These are phyloP conservation scores for Bhutanitis thaidina DNA, from an alignment of 2,888 invertebrate species.

Conservation along the genomic window DNA sequence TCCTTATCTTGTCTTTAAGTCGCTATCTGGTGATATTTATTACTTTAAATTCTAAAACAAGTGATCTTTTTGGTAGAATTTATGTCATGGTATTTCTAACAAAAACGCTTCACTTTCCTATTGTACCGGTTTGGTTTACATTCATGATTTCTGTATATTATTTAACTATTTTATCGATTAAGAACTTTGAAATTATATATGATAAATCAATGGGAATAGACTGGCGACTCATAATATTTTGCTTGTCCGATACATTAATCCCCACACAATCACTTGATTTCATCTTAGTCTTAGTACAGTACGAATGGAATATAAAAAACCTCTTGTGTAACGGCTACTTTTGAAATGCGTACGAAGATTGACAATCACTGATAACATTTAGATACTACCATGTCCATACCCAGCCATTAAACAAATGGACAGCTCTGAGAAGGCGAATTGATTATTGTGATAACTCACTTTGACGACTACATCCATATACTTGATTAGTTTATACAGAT, in stretches of 20 bases:
- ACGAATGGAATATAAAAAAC: constrained; percentile 27
- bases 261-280: constrained; percentile 26
- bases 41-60: constrained; percentile 8
- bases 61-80: neutral
- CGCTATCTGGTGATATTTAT: constrained; percentile 1
- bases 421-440: constrained; percentile 60
- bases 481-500: constrained; percentile 11
- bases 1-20: constrained; percentile 45
- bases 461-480: constrained; percentile 34
- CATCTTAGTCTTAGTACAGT: constrained; percentile 35
- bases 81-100: constrained; percentile 1
- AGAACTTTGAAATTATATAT: neutral
- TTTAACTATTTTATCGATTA: too few species aligned
- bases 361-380: constrained; percentile 72
- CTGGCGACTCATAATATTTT: constrained; percentile 34
- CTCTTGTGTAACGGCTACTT: constrained; percentile 39
- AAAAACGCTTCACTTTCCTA: constrained; percentile 4
- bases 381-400: constrained; percentile 60
- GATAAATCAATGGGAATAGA: constrained; percentile 25
- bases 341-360: constrained; percentile 56
- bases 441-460: constrained; percentile 72
- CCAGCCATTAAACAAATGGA: constrained; percentile 72
- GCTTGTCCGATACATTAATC: constrained; percentile 33
- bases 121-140: too few species aligned
- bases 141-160: too few species aligned